Percentiles rank a stretch among this genome's conserved stretches.
phyloP scores from a whole-genome alignment of 2,888 invertebrate species.

The Lysandra coridon region DNA sequence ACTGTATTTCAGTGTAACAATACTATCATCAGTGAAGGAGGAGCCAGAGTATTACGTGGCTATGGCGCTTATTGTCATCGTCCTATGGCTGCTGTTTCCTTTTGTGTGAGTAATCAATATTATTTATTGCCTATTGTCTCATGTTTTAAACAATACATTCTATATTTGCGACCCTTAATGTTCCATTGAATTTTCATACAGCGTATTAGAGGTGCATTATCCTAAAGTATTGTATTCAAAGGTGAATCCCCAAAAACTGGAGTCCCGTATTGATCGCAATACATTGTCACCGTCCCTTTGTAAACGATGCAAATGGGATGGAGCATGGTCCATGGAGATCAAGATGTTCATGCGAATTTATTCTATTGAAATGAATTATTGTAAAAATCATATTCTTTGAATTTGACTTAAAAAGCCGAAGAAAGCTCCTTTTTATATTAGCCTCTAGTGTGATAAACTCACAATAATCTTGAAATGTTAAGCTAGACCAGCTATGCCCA shows the following conservation, averaged over 20 bases:
- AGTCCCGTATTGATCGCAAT: neutral
- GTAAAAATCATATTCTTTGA: no score
- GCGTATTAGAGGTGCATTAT: conserved; percentile 10
- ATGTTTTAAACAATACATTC: conserved; percentile 29
- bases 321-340: no score
- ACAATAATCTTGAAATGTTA: no score
- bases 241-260: conserved; percentile 1
- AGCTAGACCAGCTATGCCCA: no score
- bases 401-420: no score
- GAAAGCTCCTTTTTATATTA: no score
- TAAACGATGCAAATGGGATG: neutral
- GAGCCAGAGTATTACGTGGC: conserved; percentile 62
- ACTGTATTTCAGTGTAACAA: conserved; percentile 56
- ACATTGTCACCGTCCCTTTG: neutral
- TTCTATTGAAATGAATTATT: no score
- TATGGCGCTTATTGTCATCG: conserved; percentile 54
- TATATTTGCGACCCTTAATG: conserved; percentile 37
- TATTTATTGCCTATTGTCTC: conserved; percentile 42
- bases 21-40: conserved; percentile 57
- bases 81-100: conserved; percentile 62
- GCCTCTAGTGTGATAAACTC: no score
- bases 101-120: conserved; percentile 61
- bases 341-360: no score
- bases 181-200: conserved; percentile 36
- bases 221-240: neutral